phyloP scores from a whole-genome alignment of 37 sponge, comb jelly and placozoan genomes.

The Cliona cf. orientalis region DNA sequence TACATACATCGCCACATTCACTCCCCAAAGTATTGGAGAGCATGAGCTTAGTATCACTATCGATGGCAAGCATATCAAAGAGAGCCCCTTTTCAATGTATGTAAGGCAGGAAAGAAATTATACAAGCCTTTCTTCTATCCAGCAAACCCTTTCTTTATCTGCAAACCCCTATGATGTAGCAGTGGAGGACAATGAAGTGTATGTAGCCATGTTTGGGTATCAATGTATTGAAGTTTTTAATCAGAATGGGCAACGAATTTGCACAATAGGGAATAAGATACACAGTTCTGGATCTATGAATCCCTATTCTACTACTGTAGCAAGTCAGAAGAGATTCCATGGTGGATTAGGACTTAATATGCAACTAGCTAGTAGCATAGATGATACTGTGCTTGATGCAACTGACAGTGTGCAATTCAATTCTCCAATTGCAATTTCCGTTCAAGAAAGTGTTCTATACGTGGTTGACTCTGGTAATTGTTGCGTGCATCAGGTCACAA shows the following conservation, averaged over 20 bases:
- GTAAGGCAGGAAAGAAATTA: conserved; percentile 10
- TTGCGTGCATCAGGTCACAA: conserved; percentile 38
- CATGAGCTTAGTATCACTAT: conserved; percentile 29
- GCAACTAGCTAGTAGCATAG: no score
- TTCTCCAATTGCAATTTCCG: conserved; percentile 36
- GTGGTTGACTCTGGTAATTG: conserved; percentile 35
- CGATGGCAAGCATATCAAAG: conserved; percentile 2
- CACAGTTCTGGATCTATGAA: no score
- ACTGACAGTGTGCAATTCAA: conserved; percentile 50
- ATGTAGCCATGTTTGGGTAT: not conserved
- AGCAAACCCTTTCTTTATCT: not conserved
- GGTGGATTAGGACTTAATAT: no score
- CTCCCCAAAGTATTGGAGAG: conserved; percentile 31
- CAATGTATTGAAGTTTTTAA: conserved; percentile 33
- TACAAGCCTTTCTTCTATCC: not conserved
- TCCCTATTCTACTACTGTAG: no score
- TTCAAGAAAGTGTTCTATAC: conserved; percentile 38
- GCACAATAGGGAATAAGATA: not conserved
- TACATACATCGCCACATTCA: conserved; percentile 26
- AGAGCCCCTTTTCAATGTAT: conserved; percentile 40
- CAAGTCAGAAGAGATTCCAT: no score
- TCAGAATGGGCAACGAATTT: conserved; percentile 7
- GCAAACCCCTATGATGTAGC: conserved; percentile 25
- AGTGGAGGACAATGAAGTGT: conserved; percentile 32
- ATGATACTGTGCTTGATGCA: not conserved